These are phyloP conservation scores for Macaria liturata DNA, from an alignment of 2,888 invertebrate genomes.

Conservation along the genomic window DNA sequence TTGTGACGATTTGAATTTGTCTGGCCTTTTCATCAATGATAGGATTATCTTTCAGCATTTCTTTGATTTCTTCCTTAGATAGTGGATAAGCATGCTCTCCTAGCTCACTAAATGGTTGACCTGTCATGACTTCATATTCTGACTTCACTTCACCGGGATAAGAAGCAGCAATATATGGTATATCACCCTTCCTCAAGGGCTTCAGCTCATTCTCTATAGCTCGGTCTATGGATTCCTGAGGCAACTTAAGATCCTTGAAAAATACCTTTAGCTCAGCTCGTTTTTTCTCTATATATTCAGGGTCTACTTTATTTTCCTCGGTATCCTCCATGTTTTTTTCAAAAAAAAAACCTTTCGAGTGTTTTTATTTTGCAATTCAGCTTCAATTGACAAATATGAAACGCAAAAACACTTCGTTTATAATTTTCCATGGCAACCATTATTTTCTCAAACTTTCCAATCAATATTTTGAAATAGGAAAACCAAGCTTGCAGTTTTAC, in stretches of 20 bases:
- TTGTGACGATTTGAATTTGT: conserved; percentile 67
- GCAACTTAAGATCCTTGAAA: conserved; percentile 62
- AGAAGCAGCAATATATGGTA: conserved; percentile 69
- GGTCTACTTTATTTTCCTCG: conserved; percentile 40
- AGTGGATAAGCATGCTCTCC: conserved; percentile 61
- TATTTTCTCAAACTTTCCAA: not conserved
- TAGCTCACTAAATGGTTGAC: conserved; percentile 71
- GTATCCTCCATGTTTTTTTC: conserved; percentile 45
- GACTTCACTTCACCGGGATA: conserved; percentile 57
- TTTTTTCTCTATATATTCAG: conserved; percentile 57
- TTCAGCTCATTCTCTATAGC: conserved; percentile 70
- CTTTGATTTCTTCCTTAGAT: conserved; percentile 57
- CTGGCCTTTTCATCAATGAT: conserved; percentile 68
- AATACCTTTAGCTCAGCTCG: conserved; percentile 60
- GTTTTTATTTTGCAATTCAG: too few species aligned
- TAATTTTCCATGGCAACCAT: not conserved
- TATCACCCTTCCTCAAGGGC: conserved; percentile 47
- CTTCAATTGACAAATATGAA: too few species aligned
- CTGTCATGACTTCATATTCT: conserved; percentile 75
- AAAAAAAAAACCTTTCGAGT: too few species aligned
- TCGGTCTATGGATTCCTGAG: conserved; percentile 57
- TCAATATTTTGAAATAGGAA: too few species aligned
- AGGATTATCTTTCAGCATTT: conserved; percentile 60
- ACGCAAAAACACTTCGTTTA: too few species aligned
- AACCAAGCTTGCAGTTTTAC: too few species aligned